phyloP scores from a whole-genome alignment of 2,888 invertebrate species.

The Synanthedon andrenaeformis region DNA sequence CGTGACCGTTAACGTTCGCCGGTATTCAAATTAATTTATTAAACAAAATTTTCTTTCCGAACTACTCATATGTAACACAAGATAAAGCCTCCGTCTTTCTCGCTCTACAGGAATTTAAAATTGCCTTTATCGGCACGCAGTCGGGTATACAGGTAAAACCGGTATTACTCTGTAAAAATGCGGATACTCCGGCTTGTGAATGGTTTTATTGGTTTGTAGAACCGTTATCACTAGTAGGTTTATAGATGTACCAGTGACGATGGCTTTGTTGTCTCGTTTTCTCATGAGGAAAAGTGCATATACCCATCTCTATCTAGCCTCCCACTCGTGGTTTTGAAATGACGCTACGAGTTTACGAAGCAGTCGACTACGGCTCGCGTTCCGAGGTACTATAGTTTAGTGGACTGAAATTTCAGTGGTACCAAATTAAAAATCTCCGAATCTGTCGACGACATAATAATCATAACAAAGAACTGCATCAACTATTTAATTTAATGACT shows the following conservation, averaged over 20 bases:
- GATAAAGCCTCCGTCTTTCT: slow-evolving; percentile 55
- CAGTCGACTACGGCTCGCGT: slow-evolving; percentile 53
- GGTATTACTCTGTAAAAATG: slow-evolving; percentile 45
- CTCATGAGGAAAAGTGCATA: slow-evolving; percentile 20
- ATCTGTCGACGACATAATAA: slow-evolving; percentile 24
- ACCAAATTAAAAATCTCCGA: slow-evolving; percentile 17
- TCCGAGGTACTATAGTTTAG: slow-evolving; percentile 19
- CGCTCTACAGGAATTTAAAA: slow-evolving; percentile 62
- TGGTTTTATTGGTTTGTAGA: slow-evolving; percentile 31
- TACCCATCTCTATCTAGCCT: slow-evolving; percentile 43
- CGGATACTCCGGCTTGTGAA: slow-evolving; percentile 21
- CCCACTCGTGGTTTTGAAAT: slow-evolving; percentile 45
- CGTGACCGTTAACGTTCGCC: slow-evolving; percentile 43
- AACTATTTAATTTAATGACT: neutral
- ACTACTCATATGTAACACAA: slow-evolving; percentile 21
- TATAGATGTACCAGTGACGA: slow-evolving; percentile 46
- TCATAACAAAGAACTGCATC: slow-evolving; percentile 16
- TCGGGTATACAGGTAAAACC: slow-evolving; percentile 58
- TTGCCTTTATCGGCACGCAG: slow-evolving; percentile 59
- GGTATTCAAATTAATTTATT: slow-evolving; percentile 52
- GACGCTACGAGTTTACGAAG: slow-evolving; percentile 49
- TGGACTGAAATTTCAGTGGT: slow-evolving; percentile 9
- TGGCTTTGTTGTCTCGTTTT: slow-evolving; percentile 34
- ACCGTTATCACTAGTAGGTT: slow-evolving; percentile 49
- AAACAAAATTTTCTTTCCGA: slow-evolving; percentile 39